These are phyloP conservation scores for Bicyclus anynana DNA, from an alignment of 1,140 invertebrate genomes.

Conservation along the genomic window DNA sequence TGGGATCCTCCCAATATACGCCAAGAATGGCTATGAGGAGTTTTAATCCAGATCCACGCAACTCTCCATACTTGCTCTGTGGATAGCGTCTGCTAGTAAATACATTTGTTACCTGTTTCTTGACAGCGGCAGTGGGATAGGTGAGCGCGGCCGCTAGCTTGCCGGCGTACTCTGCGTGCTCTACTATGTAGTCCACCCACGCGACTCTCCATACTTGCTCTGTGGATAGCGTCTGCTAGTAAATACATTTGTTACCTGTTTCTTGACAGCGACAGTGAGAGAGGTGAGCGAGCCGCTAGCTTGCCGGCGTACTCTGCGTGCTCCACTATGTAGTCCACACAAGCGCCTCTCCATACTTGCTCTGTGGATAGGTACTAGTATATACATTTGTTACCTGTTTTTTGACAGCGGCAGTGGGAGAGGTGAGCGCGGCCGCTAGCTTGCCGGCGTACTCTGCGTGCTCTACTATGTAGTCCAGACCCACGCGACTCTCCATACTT, in stretches of 20 bases:
- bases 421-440: slow-evolving; percentile 92
- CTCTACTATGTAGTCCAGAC: slow-evolving; percentile 95
- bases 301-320: slow-evolving; percentile 94
- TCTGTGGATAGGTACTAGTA: slow-evolving; percentile 30
- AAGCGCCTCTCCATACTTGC: slow-evolving; percentile 88
- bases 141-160: slow-evolving; percentile 94
- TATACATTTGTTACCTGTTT: slow-evolving; percentile 80
- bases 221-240: slow-evolving; percentile 26
- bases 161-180: slow-evolving; percentile 93
- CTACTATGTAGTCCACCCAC: slow-evolving; percentile 96
- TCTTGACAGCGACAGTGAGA: slow-evolving; percentile 90
- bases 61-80: slow-evolving; percentile 83
- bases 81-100: slow-evolving; percentile 16
- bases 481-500: slow-evolving; percentile 90
- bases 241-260: slow-evolving; percentile 79
- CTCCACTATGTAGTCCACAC: slow-evolving; percentile 96
- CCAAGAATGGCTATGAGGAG: no score
- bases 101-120: slow-evolving; percentile 84
- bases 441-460: slow-evolving; percentile 94
- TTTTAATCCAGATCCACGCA: slow-evolving; percentile 83
- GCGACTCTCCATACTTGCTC: slow-evolving; percentile 85
- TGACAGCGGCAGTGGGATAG: slow-evolving; percentile 89
- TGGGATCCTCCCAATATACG: no score
- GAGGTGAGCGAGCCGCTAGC: slow-evolving; percentile 92
- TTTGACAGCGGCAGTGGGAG: slow-evolving; percentile 90